A percentile compares a stretch with the other conserved stretches of the same genome.
phyloP scores from a whole-genome alignment of 2,113 vertebrate species.

The Tinamus guttatus region DNA sequence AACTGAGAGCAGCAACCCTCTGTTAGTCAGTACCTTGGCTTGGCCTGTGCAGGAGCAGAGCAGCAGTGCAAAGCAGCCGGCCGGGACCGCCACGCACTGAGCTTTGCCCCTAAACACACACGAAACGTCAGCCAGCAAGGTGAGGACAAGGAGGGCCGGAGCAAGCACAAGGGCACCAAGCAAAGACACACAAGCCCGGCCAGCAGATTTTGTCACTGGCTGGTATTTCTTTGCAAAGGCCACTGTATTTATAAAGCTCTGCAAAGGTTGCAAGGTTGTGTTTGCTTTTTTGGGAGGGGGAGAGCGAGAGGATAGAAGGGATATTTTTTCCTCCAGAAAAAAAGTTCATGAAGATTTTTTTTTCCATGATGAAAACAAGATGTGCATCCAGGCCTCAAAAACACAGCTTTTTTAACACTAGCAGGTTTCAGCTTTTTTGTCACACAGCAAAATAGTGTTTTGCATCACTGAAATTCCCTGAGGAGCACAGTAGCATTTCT shows the following conservation, averaged over 20 bases:
- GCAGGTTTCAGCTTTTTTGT: constrained; percentile 9
- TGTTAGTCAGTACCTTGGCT: constrained; percentile 69
- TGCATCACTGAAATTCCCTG: constrained; percentile 27
- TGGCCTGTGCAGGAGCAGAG: constrained; percentile 66
- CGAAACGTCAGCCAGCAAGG: not conserved
- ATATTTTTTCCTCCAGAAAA: not conserved
- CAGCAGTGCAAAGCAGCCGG: not conserved
- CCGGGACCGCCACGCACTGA: not conserved
- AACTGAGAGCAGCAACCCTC: constrained; percentile 79
- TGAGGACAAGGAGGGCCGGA: not conserved
- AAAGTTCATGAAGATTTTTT: not conserved
- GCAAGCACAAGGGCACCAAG: not conserved
- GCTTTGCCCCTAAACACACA: not conserved
- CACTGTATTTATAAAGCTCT: not conserved
- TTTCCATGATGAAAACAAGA: not conserved
- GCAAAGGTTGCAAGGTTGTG: not conserved
- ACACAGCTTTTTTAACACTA: not conserved
- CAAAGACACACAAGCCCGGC: not conserved
- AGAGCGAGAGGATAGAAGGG: not conserved
- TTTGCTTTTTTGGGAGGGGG: too few relatives aligned
- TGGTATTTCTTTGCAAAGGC: not conserved
- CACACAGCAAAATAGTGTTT: constrained; percentile 4
- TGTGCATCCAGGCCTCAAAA: not conserved
- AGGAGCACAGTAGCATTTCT: constrained; percentile 35
- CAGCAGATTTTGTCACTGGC: not conserved